These are phyloP conservation scores for Philereme transversata DNA, from an alignment of 2,888 invertebrate species.

Conservation along the genomic window DNA sequence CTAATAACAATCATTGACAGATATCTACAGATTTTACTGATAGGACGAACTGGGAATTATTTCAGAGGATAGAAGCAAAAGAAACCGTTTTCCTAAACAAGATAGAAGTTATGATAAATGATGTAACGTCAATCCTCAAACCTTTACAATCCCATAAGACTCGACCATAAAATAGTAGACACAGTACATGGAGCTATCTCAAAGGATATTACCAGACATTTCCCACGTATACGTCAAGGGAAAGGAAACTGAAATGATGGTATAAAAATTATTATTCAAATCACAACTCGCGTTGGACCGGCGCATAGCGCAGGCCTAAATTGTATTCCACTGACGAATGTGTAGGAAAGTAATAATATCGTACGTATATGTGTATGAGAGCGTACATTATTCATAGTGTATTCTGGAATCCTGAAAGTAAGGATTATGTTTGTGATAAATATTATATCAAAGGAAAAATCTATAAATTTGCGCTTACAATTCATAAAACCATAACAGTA, in stretches of 20 bases:
- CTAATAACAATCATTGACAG: constrained; percentile 30
- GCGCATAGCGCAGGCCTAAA: constrained; percentile 75
- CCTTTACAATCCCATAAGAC: constrained; percentile 32
- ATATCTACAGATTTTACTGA: constrained; percentile 9
- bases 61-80: constrained; percentile 5
- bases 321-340: constrained; percentile 76
- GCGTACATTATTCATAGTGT: constrained; percentile 38
- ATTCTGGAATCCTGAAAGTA: constrained; percentile 16
- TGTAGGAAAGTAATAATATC: constrained; percentile 71
- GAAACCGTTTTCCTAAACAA: constrained; percentile 10
- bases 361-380: constrained; percentile 50
- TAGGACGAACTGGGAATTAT: neutral
- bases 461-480: no score
- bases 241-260: constrained; percentile 80
- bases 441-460: no score
- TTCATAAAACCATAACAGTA: no score
- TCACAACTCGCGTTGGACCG: constrained; percentile 70
- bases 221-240: constrained; percentile 76
- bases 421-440: no score
- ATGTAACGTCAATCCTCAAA: constrained; percentile 16
- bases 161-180: constrained; percentile 41
- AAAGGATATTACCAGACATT: constrained; percentile 73
- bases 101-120: constrained; percentile 23
- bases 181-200: constrained; percentile 55
- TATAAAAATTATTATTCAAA: constrained; percentile 82